Evolutionary conservation across 2,113 vertebrate species (phyloP).

Genomic region (Perca schrenkii): DNA sequence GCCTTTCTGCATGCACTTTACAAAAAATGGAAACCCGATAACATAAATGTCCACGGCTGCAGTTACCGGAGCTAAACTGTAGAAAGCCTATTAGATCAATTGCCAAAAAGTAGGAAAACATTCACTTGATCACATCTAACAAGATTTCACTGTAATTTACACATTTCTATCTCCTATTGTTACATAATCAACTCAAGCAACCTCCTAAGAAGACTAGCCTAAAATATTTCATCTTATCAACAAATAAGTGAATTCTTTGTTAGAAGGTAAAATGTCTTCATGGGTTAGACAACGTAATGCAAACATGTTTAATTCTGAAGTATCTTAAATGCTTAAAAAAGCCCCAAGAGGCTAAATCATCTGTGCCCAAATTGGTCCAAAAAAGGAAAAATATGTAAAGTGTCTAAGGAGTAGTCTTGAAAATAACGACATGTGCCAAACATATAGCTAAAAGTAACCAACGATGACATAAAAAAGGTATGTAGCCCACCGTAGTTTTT

Average conservation of each 20-base stretch:
- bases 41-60: not conserved
- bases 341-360: not conserved
- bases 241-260: not conserved
- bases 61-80: conserved; percentile 2
- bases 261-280: not conserved
- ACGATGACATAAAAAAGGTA: not conserved
- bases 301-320: not conserved
- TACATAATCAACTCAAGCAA: not conserved
- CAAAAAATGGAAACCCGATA: not conserved
- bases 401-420: not conserved
- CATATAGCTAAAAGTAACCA: not conserved
- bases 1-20: conserved; percentile 1
- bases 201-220: not conserved
- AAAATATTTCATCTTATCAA: not conserved
- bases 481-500: not conserved
- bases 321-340: not conserved
- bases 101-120: conserved; percentile 2
- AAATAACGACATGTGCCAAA: not conserved
- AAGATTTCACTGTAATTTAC: not conserved
- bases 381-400: not conserved
- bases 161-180: not conserved
- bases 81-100: conserved; percentile 20
- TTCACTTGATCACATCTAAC: not conserved
- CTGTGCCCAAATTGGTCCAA: not conserved
- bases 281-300: not conserved